These are phyloP conservation scores for Litocranius walleri DNA, from an alignment of 2,113 vertebrate species.

Conservation along the genomic window DNA sequence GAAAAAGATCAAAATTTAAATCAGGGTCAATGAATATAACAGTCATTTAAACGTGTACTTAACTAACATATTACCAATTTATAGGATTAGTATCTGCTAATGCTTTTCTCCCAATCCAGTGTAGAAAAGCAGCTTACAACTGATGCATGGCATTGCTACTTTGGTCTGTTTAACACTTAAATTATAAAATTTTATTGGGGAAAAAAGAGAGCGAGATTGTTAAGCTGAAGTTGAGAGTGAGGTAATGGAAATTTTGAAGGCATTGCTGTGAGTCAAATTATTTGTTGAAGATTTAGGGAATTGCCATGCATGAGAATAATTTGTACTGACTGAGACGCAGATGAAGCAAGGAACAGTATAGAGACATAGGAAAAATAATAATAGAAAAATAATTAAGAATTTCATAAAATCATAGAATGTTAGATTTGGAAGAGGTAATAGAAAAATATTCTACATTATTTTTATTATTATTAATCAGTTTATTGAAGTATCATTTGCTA, in stretches of 20 bases:
- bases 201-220: not conserved
- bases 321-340: not conserved
- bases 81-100: not conserved
- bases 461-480: not conserved
- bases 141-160: not conserved
- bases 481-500: not conserved
- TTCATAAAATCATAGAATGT: not conserved
- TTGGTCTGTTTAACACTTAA: not conserved
- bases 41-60: not conserved
- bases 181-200: not conserved
- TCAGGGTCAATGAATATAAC: not conserved
- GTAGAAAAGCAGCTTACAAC: not conserved
- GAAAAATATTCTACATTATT: not conserved
- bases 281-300: not conserved
- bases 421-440: not conserved
- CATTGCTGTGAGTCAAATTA: not conserved
- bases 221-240: not conserved
- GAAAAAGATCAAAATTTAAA: not conserved
- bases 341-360: not conserved
- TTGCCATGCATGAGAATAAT: not conserved
- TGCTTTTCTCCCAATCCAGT: not conserved
- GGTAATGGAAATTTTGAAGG: not conserved
- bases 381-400: not conserved
- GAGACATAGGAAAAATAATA: not conserved
- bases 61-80: not conserved